Base-by-base conservation (phyloP, 1,140 invertebrate genomes). In the Cardiocondyla obscurior region DNA sequence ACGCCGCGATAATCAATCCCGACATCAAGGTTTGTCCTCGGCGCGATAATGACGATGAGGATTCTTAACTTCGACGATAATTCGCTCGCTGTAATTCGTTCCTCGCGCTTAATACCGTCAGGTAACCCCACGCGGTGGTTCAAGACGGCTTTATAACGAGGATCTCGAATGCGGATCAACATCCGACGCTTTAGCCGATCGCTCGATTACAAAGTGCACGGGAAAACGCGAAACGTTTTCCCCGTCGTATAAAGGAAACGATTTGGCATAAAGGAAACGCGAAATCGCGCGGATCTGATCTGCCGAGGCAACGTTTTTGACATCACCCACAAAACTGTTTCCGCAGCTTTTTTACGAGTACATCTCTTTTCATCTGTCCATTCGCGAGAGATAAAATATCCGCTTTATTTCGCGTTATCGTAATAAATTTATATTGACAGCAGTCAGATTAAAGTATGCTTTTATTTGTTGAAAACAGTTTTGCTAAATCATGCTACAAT, bases 1-100 rank as follows among this genome's bases (percentile, higher is more conserved):
- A 6, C 42, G 36, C 28, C 28, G 28, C 58, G 65, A 77, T 73
- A 85, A 73, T 81, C 51, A 79, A 85, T 81, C 25, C 62, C 58
- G 65, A 85, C 83, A 33, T 25, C 65, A 25, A 14, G 12, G 8
- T 46, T 33, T 65, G 49, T 49, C 5, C 46, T n/a, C n/a, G n/a
- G 3, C 44, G 28, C 8, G 28, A 25, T 64, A 55, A 83, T 69
- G n/a, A 7, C n/a, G 7, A 28, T 6, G 39, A 62, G n/a, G 30
- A 77, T 28, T 77, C 58, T 77, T 53, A 65, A 39, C 44, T 51
- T 65, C 8, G 8, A 25, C 28, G 8, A 8, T 64, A 76, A 76
- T 53, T 69, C 33, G 30, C 36, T 49, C 28, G 49, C 36, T 30
- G 30, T 76, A 5, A 10, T 8, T 76, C 22, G n/a, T n/a, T n/a